A percentile compares a stretch with the other conserved stretches of the same genome.
Conservation (phyloP, 1,140 invertebrate genomes). For the Probaryconus sp. region DNA sequence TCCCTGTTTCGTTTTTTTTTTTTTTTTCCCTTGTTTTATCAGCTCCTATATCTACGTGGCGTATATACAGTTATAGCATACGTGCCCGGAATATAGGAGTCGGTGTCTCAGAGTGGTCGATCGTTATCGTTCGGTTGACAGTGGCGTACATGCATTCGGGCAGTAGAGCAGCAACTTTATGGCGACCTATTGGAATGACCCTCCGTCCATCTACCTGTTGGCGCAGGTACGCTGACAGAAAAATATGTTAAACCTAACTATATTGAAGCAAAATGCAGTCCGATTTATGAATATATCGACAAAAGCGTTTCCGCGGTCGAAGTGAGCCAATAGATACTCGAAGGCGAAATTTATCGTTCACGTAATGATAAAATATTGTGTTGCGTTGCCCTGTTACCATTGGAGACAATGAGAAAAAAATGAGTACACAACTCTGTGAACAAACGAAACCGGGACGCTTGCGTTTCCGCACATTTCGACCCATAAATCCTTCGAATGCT, state of each 20-base stretch:
- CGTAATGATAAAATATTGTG: background rate
- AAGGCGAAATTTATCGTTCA: slow-evolving; percentile 7
- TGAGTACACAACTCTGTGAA: too few relatives aligned
- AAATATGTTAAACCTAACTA: slow-evolving; percentile 53
- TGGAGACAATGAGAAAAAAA: too few relatives aligned
- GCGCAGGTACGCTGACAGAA: slow-evolving; percentile 41
- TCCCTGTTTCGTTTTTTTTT: slow-evolving; percentile 7
- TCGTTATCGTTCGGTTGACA: slow-evolving; percentile 58
- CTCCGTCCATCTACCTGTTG: slow-evolving; percentile 55
- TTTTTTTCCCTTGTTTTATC: slow-evolving; percentile 36
- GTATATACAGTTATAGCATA: slow-evolving; percentile 50
- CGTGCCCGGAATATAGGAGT: slow-evolving; percentile 59
- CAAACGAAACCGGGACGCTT: too few relatives aligned
- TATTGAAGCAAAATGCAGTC: slow-evolving; percentile 19
- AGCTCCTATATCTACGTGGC: slow-evolving; percentile 49
- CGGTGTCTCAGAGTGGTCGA: slow-evolving; percentile 52
- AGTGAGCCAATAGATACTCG: too few relatives aligned
- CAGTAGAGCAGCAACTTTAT: slow-evolving; percentile 59
- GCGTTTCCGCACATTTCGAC: too few relatives aligned
- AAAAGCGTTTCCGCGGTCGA: slow-evolving; percentile 8
- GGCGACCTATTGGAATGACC: slow-evolving; percentile 58
- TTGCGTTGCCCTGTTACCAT: too few relatives aligned
- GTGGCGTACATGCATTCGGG: slow-evolving; percentile 54
- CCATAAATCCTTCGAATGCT: too few relatives aligned
- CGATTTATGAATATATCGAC: slow-evolving; percentile 21